These are phyloP conservation scores for Pseudocheirus occidentalis DNA, from an alignment of 2,797 vertebrate species.

Conservation along the genomic window DNA sequence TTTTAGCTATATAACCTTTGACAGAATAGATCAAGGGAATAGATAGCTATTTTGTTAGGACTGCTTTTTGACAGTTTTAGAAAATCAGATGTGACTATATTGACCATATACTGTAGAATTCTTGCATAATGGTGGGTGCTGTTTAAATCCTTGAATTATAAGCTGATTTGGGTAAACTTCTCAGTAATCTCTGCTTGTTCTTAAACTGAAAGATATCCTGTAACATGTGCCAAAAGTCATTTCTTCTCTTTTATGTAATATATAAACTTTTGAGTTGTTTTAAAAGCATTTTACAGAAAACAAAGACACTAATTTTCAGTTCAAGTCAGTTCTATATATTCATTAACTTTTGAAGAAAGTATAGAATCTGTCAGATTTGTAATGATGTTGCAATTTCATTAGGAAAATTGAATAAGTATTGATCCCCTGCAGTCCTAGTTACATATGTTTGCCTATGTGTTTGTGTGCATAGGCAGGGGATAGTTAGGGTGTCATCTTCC, in stretches of 20 bases:
- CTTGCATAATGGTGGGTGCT: not conserved
- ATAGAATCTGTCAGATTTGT: not conserved
- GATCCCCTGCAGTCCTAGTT: not conserved
- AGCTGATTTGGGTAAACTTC: not conserved
- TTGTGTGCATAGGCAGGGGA: not conserved
- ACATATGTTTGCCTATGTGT: not conserved
- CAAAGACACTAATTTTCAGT: not conserved
- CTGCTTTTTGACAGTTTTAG: not conserved
- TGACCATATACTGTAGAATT: not conserved
- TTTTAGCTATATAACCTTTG: not conserved
- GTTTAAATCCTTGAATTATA: conserved; percentile 21
- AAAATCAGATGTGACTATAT: not conserved
- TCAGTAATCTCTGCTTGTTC: conserved; percentile 19
- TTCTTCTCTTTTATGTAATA: not conserved
- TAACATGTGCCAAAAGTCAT: conserved; percentile 14
- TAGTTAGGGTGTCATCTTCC: not conserved
- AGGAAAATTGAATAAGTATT: conserved; percentile 6
- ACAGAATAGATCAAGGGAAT: not conserved
- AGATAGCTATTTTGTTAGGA: not conserved
- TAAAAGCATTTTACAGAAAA: not conserved
- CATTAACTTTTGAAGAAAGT: not conserved
- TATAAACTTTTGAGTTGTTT: not conserved
- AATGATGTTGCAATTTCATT: conserved; percentile 7
- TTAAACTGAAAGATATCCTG: not conserved
- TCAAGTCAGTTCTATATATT: not conserved